Conservation (phyloP, 2,888 invertebrate species). For the Trissoscelio sp. region DNA sequence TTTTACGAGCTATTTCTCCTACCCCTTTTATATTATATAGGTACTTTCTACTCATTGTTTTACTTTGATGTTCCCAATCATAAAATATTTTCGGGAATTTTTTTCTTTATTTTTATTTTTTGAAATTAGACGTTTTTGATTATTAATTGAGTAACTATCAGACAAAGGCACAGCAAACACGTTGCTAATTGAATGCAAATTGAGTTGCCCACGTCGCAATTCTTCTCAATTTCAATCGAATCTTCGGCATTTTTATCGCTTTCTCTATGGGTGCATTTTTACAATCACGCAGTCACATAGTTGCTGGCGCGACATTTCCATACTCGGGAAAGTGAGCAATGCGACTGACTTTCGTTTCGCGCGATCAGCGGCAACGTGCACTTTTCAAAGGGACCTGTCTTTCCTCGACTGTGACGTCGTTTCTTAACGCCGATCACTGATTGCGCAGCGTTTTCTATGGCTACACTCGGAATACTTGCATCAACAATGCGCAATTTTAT, state of each 20-base stretch:
- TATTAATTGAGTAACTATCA: background rate
- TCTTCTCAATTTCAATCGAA: background rate
- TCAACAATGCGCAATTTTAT: conserved; percentile 42
- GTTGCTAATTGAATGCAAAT: conserved; percentile 49
- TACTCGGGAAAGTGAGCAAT: conserved; percentile 64
- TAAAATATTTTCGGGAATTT: background rate
- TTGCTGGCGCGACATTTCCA: conserved; percentile 61
- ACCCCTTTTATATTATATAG: background rate
- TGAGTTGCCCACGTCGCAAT: conserved; percentile 22
- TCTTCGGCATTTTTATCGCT: conserved; percentile 45
- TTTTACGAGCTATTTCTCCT: conserved; percentile 34
- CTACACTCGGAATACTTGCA: conserved; percentile 26
- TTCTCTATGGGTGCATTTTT: conserved; percentile 53
- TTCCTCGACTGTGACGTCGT: conserved; percentile 44
- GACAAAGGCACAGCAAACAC: background rate
- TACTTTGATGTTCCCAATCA: conserved; percentile 22
- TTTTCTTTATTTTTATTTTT: background rate
- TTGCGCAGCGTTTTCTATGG: conserved; percentile 47
- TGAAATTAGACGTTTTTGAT: too few species aligned
- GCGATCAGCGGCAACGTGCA: conserved; percentile 34
- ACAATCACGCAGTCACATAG: conserved; percentile 6
- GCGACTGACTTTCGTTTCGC: conserved; percentile 60
- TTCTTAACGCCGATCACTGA: conserved; percentile 43
- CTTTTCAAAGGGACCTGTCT: conserved; percentile 60
- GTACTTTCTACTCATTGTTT: conserved; percentile 16